phyloP scores from a whole-genome alignment of 2,888 invertebrate species.

The Elysia crispata region DNA sequence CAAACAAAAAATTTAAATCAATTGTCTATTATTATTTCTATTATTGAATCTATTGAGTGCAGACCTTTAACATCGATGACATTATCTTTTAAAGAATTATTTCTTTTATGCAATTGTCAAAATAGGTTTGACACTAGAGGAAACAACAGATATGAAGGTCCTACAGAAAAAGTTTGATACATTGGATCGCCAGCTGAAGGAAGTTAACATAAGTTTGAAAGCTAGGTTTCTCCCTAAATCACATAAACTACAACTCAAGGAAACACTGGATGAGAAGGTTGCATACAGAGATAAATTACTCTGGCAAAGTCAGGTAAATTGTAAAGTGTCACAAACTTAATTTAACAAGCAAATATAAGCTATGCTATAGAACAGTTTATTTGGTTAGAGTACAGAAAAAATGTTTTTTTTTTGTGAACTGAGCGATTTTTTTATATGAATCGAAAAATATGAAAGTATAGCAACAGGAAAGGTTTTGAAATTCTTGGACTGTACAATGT shows the following conservation, averaged over 20 bases:
- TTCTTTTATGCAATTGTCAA: not conserved
- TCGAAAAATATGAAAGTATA: not conserved
- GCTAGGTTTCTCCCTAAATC: conserved; percentile 69
- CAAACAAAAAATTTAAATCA: no score
- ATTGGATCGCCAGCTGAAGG: conserved; percentile 72
- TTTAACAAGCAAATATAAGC: not conserved
- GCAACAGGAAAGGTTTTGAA: no score
- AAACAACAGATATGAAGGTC: conserved; percentile 71
- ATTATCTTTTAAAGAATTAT: not conserved
- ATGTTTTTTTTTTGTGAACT: not conserved
- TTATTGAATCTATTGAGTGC: no score
- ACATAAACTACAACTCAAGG: conserved; percentile 68
- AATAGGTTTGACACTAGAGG: conserved; percentile 72
- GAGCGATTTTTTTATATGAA: not conserved
- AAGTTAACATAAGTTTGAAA: conserved; percentile 71
- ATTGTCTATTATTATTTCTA: no score
- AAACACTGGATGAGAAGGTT: conserved; percentile 68
- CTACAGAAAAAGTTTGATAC: conserved; percentile 68
- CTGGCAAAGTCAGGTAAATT: conserved; percentile 62
- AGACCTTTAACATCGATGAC: no score
- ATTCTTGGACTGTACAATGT: no score
- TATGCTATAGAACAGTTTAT: not conserved
- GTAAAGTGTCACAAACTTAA: no score
- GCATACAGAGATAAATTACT: conserved; percentile 67
- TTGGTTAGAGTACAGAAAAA: no score